Evolutionary conservation across 2,888 invertebrate species (phyloP), one percentile per base, ranked within the genome.

Genomic region (Lampropteryx suffumata): DNA sequence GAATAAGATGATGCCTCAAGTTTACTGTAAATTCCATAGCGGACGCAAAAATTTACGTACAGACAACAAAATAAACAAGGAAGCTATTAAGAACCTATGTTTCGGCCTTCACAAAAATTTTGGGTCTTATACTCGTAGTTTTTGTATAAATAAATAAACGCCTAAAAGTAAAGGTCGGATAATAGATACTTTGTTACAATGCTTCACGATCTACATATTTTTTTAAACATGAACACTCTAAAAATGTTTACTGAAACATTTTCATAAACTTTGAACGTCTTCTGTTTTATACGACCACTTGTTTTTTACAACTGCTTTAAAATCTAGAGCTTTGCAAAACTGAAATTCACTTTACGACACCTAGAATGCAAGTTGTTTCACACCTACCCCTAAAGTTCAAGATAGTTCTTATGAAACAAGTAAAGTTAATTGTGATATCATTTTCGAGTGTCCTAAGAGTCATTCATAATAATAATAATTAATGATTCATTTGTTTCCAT

Each of bases 211-310:
- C 34, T 34, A 3, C 21, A 5, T 34, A n/a, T n/a, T 14, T 34
- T 34, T 17, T 1, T 17, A 3, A 29, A 17, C 10, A 17, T 17
- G 5, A 21, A 21, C 6, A 24, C 21, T 33, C 11, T 27, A 32
- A 41, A 50, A 45, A 41, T 46, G 36, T 46, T 33, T 21, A 34
- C 32, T 26, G 10, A 21, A 36, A 44, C 30, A 32, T 26, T 45
- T 35, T n/a, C n/a, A n/a, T 46, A 30, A 36, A 32, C 10, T 28
- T 12, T 11, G 21, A 17, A 32, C 30, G 24, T 12, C 29, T 45
- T 30, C 45, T 42, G 46, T 33, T 46, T 42, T 45, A 46, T 42
- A 46, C 9, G 36, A 11, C 32, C 51, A 46, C 51, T 51, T 46
- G 36, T n/a, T 46, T 46, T 51, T 51, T 27, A 46, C 21, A n/a